phyloP scores from a whole-genome alignment of 2,113 vertebrate genomes.

The Etheostoma cragini region DNA sequence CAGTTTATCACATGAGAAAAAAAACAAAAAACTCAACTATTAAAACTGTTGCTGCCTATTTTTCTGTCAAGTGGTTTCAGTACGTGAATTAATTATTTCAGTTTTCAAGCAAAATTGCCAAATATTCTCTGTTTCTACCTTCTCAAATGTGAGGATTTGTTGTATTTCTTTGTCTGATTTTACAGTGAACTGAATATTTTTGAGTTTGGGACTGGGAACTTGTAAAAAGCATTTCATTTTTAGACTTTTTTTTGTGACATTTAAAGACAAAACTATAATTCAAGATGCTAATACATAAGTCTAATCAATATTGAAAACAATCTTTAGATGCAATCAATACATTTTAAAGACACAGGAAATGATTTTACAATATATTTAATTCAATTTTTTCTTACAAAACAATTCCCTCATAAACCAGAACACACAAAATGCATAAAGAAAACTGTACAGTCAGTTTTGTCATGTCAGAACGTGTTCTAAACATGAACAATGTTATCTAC shows the following conservation, averaged over 20 bases:
- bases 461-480: slow-evolving; percentile 80
- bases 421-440: slow-evolving; percentile 85
- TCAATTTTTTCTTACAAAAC: slow-evolving; percentile 83
- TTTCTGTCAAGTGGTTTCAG: no score
- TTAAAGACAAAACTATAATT: background rate
- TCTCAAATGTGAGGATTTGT: background rate
- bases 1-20: background rate
- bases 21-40: no score
- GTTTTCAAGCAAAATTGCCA: background rate
- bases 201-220: no score
- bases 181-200: no score
- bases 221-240: no score
- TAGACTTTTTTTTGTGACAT: background rate
- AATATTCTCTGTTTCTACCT: background rate
- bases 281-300: background rate
- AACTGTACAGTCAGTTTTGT: slow-evolving; percentile 83
- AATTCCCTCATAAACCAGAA: slow-evolving; percentile 84
- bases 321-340: background rate
- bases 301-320: background rate
- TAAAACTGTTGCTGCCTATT: no score
- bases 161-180: no score
- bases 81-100: no score
- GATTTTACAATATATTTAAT: slow-evolving; percentile 80
- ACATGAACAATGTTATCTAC: slow-evolving; percentile 84
- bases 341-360: background rate